Base-by-base conservation (phyloP, 1,140 invertebrate species). In the Geopemphigus sp. region DNA sequence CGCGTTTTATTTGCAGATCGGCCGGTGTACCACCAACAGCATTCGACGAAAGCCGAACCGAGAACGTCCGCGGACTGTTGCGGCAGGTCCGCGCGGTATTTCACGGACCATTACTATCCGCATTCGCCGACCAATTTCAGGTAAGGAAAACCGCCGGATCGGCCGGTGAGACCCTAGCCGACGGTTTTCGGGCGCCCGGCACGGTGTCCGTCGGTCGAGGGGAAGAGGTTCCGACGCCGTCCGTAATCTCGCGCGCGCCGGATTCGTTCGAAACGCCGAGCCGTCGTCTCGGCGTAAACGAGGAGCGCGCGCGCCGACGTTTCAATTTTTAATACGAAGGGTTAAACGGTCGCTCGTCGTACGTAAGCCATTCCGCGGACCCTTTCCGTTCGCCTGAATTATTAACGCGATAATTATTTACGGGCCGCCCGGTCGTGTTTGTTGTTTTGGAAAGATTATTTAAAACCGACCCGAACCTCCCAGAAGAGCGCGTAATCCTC, bases 331-430 rank as follows among this genome's bases (percentile, higher is more conserved):
- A 78, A 78, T 78, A 78, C 19, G 61, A 78, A 78, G 74, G 74
- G 74, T 78, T 63, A 78, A 78, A 78, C 57, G 74, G 57, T 78
- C 56, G 47, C 57, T 78, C 74, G 56, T 78, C 17, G 26, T 78
- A 78, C 17, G 26, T 78, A 78, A 78, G 74, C 74, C 63, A 63
- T 57, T 78, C n/a, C n/a, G n/a, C 50, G 74, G 57, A 78, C 74
- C 74, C 74, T 78, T 78, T 74, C 32, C 74, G 50, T 72, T 53
- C 74, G 11, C 32, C 63, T 78, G 29, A 78, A 78, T 78, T 78
- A 78, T 78, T 78, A 78, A 78, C 57, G 39, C 63, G 57, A 78
- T 78, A 78, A 78, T 78, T 78, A 78, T 78, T 78, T 78, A 78
- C 74, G 39, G 32, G 45, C 74, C n/a, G 24, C 74, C 19, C 39